Base-by-base conservation (phyloP, 2,888 invertebrate species). In the Dione vanillae region DNA sequence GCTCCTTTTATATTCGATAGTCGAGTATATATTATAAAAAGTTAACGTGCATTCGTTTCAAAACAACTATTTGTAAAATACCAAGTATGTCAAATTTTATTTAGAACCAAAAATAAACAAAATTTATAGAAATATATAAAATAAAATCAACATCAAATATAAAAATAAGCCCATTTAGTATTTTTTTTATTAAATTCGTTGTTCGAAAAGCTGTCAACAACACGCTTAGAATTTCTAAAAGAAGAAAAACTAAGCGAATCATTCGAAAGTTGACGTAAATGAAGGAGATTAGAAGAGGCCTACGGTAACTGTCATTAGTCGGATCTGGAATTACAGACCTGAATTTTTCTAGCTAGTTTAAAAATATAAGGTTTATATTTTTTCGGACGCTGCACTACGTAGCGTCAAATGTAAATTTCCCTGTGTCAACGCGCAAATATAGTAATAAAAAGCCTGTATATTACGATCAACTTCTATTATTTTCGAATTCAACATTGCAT, bases 241-340 rank as follows among this genome's bases (percentile, higher is more conserved):
- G n/a, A 61, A 16, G 1, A 45, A 61, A 14, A 61, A 61, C 27
- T 61, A 1, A 43, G 45, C 43, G n/a, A 61, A n/a, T 27, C 9
- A 6, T 61, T 45, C 61, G 61, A 11, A 45, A 35, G 27, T n/a
- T 45, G 45, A 45, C 45, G n/a, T 61, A 61, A 61, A 45, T 45
- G 45, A 61, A 45, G 61, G 45, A 45, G 45, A 61, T 45, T 8
- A 45, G 45, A 45, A n/a, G 43, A 45, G 27, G n/a, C 45, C 45
- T 43, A 61, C 7, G 8, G 16, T 35, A 16, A 16, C 45, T 61
- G 45, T 45, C 59, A 45, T 61, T 27, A 45, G 27, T 61, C 20
- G n/a, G 35, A 27, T 61, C 16, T 45, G n/a, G 16, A 8, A 61
- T 43, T 40, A 40, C 16, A 37, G 11, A 37, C 12, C 43, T 59